Evolutionary conservation across 1,140 invertebrate species (phyloP), one percentile per base, ranked within the genome.

Genomic region (Sarcophaga bullata): DNA sequence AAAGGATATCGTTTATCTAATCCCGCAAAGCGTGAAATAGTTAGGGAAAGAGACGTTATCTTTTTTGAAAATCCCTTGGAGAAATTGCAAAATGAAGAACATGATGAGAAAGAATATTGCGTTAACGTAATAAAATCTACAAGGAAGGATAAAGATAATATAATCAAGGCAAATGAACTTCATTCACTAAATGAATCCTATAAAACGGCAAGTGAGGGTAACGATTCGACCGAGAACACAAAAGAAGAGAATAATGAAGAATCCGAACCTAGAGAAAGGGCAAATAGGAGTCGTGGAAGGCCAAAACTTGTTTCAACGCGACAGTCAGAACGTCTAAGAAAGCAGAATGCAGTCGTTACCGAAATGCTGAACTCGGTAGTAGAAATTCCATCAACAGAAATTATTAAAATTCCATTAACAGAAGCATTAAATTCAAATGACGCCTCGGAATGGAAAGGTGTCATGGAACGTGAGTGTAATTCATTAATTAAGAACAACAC

Each of bases 401-500:
- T 13, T 73, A 46, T 73, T 19, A 73, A 37, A 73, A 37, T 46
- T 8, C 47, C 72, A 0, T 13, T 37, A 0, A 8, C 37, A 13
- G 73, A 75, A 75, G 37, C 47, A 47, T 25, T 81, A 13, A 49
- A 37, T 19, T 25, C n/a, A n/a, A 6, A 1, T 15, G 80, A 81
- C 2, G 47, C n/a, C 3, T 48, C 52, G 13, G n/a, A 81, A 11
- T 81, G 80, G 80, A 81, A 50, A 73, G n/a, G 3, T 6, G 80
- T 62, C 8, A 81, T 81, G 80, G 37, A 73, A 48, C 4, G 58
- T 7, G 80, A 81, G 25, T 81, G 46, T 6, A 25, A 25, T 9
- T 19, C 37, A 7, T 81, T 73, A 73, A 58, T 81, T 47, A 49
- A 81, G 37, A 75, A 73, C 37, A 8, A 15, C 19, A 75, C 68